Conservation (phyloP, 2,113 vertebrate species). For the Uropsilus gracilis region DNA sequence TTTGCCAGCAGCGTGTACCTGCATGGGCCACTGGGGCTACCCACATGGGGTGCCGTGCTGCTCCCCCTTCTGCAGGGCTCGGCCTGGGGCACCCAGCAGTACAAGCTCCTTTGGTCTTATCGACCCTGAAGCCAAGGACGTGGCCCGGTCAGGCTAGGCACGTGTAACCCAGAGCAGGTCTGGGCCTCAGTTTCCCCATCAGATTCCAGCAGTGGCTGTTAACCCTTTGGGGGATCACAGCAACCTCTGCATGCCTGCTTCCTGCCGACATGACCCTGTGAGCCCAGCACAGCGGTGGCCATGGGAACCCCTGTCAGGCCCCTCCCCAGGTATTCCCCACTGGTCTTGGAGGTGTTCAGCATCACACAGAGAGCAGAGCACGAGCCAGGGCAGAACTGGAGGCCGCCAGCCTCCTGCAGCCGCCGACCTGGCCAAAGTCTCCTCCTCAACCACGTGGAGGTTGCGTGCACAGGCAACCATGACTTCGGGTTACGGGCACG, state of each 20-base stretch:
- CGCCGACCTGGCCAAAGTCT: neutral
- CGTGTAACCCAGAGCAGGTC: neutral
- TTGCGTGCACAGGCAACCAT: fast-evolving
- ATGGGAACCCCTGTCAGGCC: neutral
- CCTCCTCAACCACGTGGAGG: neutral
- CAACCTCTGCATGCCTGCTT: fast-evolving
- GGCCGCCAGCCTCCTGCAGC: neutral
- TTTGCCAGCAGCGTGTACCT: too few species aligned
- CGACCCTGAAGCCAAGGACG: neutral
- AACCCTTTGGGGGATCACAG: neutral
- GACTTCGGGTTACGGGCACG: too few species aligned
- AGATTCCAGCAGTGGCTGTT: neutral
- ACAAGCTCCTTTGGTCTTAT: neutral
- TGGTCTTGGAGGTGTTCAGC: fast-evolving
- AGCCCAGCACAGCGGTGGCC: fast-evolving
- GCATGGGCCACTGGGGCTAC: neutral
- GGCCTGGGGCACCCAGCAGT: neutral
- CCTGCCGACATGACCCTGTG: neutral
- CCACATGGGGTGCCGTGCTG: neutral
- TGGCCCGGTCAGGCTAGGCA: neutral
- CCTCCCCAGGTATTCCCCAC: fast-evolving
- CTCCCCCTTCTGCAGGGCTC: neutral
- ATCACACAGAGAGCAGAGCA: neutral
- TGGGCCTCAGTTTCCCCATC: neutral
- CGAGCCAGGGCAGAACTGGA: fast-evolving